Evolutionary conservation across 2,888 invertebrate species (phyloP).

Genomic region (Clivina fossor): DNA sequence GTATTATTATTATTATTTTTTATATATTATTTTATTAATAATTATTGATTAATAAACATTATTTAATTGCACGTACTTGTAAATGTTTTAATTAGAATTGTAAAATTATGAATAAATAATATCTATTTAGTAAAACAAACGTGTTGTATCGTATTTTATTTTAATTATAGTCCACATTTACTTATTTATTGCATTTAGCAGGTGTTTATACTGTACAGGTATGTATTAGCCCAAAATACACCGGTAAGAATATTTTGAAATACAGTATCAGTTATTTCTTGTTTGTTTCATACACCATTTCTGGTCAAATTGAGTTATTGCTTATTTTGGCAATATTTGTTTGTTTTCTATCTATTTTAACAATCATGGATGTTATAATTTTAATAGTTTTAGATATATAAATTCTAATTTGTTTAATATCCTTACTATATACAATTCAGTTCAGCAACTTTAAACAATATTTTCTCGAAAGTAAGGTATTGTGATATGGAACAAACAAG

Average conservation of each 20-base stretch:
- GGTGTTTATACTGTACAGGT: constrained; percentile 16
- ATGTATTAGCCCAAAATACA: too few relatives aligned
- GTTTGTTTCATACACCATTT: too few relatives aligned
- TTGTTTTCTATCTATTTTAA: too few relatives aligned
- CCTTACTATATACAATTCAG: too few relatives aligned
- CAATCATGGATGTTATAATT: too few relatives aligned
- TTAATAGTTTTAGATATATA: too few relatives aligned
- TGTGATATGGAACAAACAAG: neutral
- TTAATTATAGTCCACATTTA: constrained; percentile 5
- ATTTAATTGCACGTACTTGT: constrained; percentile 43
- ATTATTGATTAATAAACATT: constrained; percentile 29
- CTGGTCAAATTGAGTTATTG: too few relatives aligned
- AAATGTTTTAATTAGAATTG: constrained; percentile 43
- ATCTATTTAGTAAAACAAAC: constrained; percentile 34
- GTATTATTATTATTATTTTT: constrained; percentile 41
- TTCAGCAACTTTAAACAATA: too few relatives aligned
- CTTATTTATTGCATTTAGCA: constrained; percentile 23
- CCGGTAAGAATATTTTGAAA: too few relatives aligned
- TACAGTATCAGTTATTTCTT: neutral
- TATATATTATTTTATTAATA: constrained; percentile 39
- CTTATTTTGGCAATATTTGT: too few relatives aligned
- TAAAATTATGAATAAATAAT: constrained; percentile 43
- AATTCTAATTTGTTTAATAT: too few relatives aligned
- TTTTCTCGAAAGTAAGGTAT: neutral
- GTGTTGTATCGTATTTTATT: constrained; percentile 21